Base-by-base conservation (phyloP, 2,113 vertebrate genomes). In the Oreochromis spilurus region DNA sequence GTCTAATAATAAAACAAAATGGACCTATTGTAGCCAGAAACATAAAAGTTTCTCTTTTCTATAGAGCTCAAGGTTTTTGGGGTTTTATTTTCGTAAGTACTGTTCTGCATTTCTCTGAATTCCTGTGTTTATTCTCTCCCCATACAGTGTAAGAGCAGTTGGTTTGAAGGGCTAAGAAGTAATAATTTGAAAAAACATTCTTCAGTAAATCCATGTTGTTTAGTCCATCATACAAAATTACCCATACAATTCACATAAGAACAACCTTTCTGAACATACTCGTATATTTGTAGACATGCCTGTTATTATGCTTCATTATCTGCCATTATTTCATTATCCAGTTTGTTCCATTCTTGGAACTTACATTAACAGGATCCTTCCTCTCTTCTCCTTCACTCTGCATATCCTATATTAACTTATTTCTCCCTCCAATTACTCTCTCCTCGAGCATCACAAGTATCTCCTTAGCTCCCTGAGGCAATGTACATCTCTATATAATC, bases 401-500 rank as follows among this genome's bases (percentile, higher is more conserved):
- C 81, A 60, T 82, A 88, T 89, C 70, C 83, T 80, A 53, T 4
- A 67, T 84, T 16, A 36, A 85, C 90, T 72, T 13, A n/a, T 38
- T 38, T 50, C 40, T 45, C 45, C 53, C 26, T 48, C 62, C 80
- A 36, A 84, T 75, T 85, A 80, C 80, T 88, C 84, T 70, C 58
- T 53, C 36, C 70, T 89, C 84, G 40, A 34, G 6, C 70, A 58
- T 83, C 78, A 87, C 75, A 58, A 77, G 81, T 83, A 67, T 65
- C 85, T 83, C 84, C 62, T 84, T 12, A 29, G 65, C 79, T 90
- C 86, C 83, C 75, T 0, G 17, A 91, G 89, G 90, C 90, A 93
- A 92, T 79, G 87, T 80, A 84, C 88, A 90, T 88, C 91, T 93
- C 91, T 79, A 89, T 89, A 87, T 93, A 94, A 95, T 94, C 90